Percentiles rank a stretch among this genome's conserved stretches.
These are phyloP conservation scores for Dromas ardeola DNA, from an alignment of 2,113 vertebrate species.

Conservation along the genomic window DNA sequence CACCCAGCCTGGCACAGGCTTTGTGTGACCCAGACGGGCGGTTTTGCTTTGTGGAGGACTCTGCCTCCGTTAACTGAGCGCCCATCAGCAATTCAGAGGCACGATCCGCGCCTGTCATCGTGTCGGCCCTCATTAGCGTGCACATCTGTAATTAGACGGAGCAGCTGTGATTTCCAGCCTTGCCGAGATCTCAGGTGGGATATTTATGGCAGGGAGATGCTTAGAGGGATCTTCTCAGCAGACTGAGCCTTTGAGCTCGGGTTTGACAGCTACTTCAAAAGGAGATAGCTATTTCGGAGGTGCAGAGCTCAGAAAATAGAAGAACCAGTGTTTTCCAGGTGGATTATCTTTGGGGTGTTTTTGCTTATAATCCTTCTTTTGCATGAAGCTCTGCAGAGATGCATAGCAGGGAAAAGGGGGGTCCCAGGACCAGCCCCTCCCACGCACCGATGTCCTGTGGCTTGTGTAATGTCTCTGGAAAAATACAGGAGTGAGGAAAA, in stretches of 20 bases:
- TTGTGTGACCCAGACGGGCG: neutral
- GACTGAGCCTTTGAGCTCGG: slow-evolving; percentile 9
- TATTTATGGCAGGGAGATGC: slow-evolving; percentile 24
- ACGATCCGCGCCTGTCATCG: neutral
- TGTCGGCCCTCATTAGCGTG: neutral
- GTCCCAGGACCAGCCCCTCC: neutral
- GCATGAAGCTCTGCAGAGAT: neutral
- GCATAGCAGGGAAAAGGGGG: accelerated
- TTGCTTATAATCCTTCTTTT: neutral
- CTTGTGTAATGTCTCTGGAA: neutral
- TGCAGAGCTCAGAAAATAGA: slow-evolving; percentile 1
- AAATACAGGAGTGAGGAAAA: neutral
- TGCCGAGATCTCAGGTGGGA: slow-evolving; percentile 27
- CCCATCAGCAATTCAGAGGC: neutral
- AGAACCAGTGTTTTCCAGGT: neutral
- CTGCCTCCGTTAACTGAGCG: neutral
- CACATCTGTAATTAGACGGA: slow-evolving; percentile 53
- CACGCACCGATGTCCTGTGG: neutral
- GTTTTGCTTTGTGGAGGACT: neutral
- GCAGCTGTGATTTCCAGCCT: slow-evolving; percentile 46
- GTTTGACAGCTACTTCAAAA: slow-evolving; percentile 18
- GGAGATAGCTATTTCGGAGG: neutral
- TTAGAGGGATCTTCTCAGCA: neutral
- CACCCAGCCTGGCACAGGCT: neutral
- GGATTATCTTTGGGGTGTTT: neutral